Evolutionary conservation across 2,797 vertebrate genomes (phyloP).

Genomic region (Myotis planiceps): DNA sequence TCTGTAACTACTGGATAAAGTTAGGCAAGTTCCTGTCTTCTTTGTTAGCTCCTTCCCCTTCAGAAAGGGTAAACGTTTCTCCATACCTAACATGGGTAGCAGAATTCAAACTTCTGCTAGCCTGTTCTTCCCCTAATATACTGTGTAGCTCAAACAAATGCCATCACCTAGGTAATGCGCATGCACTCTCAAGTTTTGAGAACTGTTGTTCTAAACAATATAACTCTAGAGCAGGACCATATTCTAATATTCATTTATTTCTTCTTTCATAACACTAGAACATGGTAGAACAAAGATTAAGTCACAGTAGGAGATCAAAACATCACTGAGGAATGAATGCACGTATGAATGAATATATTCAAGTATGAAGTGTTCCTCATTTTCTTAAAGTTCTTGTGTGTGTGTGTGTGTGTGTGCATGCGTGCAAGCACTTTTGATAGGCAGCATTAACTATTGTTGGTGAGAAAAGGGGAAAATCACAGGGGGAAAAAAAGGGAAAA

Average conservation of each 20-base stretch:
- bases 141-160: background rate
- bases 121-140: background rate
- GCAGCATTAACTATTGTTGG: background rate
- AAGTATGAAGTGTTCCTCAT: background rate
- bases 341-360: background rate
- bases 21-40: background rate
- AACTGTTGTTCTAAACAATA: background rate
- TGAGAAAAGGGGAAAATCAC: background rate
- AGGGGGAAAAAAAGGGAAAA: background rate
- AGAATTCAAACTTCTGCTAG: background rate
- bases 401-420: background rate
- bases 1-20: background rate
- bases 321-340: background rate
- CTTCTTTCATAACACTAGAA: background rate
- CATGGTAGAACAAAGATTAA: background rate
- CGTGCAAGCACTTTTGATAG: background rate
- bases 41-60: background rate
- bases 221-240: background rate
- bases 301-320: background rate
- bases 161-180: background rate
- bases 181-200: background rate
- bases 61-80: background rate
- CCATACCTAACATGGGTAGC: background rate
- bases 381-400: background rate
- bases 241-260: background rate